These are phyloP conservation scores for Mongoloraphidia duomilia DNA, from an alignment of 2,888 invertebrate genomes.

Conservation along the genomic window DNA sequence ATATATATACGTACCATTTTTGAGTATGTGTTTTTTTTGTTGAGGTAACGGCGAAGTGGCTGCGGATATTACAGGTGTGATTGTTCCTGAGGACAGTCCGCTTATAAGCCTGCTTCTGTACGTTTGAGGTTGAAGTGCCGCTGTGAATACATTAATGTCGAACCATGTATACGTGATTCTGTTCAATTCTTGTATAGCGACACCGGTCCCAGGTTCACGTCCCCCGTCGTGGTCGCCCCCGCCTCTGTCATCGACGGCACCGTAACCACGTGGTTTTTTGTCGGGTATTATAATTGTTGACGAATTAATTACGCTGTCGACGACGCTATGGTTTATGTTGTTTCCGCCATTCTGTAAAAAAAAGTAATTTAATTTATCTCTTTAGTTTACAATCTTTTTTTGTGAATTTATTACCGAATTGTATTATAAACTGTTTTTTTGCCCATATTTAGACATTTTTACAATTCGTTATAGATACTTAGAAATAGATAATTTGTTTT, in stretches of 20 bases:
- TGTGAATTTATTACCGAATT: no score
- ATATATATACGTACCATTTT: slow-evolving; percentile 42
- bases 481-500: no score
- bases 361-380: no score
- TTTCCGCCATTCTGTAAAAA: background rate
- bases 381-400: no score
- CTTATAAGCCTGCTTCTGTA: slow-evolving; percentile 17
- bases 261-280: slow-evolving; percentile 1
- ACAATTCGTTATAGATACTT: no score
- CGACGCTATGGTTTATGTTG: no score
- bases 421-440: no score
- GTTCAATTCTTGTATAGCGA: slow-evolving; percentile 15
- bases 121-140: slow-evolving; percentile 29
- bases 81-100: slow-evolving; percentile 5
- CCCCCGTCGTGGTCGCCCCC: slow-evolving; percentile 1
- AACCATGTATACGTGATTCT: slow-evolving; percentile 63
- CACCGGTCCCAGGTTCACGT: background rate
- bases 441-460: no score
- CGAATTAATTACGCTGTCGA: slow-evolving; percentile 1
- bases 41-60: slow-evolving; percentile 28
- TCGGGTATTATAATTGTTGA: background rate
- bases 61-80: slow-evolving; percentile 19
- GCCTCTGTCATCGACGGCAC: background rate
- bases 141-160: slow-evolving; percentile 60
- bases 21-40: slow-evolving; percentile 55